Conservation (phyloP, 2,113 vertebrate species). For the Melanotaenia duboulayi region DNA sequence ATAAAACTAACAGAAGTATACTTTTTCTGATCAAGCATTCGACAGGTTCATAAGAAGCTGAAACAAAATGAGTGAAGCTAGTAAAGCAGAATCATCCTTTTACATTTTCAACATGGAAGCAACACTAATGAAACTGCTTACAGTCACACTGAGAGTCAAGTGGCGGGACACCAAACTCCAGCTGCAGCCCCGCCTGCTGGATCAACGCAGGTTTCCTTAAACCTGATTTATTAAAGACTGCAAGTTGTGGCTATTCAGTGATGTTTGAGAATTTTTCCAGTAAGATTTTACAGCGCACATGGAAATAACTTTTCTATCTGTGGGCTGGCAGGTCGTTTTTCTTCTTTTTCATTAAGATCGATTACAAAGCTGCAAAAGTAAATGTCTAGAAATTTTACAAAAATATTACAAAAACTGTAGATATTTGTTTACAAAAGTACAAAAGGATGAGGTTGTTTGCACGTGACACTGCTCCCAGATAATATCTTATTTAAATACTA, state of each 20-base stretch:
- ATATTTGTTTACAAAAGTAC: no score
- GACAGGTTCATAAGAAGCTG: slow-evolving; percentile 19
- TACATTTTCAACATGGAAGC: slow-evolving; percentile 17
- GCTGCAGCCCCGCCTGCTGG: slow-evolving; percentile 1
- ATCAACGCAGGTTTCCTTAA: slow-evolving; percentile 1
- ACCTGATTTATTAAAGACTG: background rate
- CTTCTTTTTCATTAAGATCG: no score
- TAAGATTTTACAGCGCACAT: background rate
- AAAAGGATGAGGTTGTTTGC: no score
- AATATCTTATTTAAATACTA: no score
- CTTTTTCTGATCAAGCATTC: slow-evolving; percentile 22
- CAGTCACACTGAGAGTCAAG: slow-evolving; percentile 20
- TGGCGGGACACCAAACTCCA: slow-evolving; percentile 11
- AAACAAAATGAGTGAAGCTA: slow-evolving; percentile 24
- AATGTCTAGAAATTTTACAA: no score
- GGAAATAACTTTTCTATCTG: no score
- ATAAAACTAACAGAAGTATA: no score
- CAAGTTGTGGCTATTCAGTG: background rate
- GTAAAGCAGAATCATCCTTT: slow-evolving; percentile 21
- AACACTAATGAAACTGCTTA: slow-evolving; percentile 50
- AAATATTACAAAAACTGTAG: no score
- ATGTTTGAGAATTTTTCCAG: background rate
- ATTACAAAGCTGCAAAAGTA: background rate
- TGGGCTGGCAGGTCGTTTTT: no score
- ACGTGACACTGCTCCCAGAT: no score